These are phyloP conservation scores for Zeugodacus cucurbitae DNA, from an alignment of 1,140 invertebrate species.

Conservation along the genomic window DNA sequence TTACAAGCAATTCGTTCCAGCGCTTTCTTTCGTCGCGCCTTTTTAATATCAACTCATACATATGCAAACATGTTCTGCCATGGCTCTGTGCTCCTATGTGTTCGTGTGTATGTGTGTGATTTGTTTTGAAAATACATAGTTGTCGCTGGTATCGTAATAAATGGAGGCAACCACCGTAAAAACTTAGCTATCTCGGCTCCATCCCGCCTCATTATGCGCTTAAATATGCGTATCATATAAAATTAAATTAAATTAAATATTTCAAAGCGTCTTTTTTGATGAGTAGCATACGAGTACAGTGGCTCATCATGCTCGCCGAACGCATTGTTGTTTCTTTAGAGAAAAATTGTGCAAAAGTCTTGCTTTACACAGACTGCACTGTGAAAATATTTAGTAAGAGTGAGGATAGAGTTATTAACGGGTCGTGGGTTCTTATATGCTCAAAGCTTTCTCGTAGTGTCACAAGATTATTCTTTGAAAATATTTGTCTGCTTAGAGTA, in stretches of 20 bases:
- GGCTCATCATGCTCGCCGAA: background rate
- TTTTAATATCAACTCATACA: conserved; percentile 21
- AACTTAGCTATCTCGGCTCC: background rate
- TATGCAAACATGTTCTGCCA: background rate
- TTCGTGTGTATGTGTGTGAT: background rate
- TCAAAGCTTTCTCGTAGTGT: too few species aligned
- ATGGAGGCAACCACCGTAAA: background rate
- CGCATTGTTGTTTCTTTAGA: background rate
- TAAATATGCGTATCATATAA: conserved; percentile 35
- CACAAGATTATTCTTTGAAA: too few species aligned
- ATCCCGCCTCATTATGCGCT: background rate
- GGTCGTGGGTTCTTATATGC: too few species aligned
- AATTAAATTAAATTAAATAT: conserved; percentile 34
- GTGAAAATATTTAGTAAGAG: background rate
- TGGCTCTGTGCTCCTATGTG: background rate
- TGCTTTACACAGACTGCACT: background rate
- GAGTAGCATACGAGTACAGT: background rate
- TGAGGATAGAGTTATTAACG: too few species aligned
- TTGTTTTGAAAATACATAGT: conserved; percentile 26
- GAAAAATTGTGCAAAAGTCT: background rate
- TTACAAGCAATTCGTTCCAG: conserved; percentile 20
- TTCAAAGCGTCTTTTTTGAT: background rate
- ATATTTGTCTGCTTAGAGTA: too few species aligned
- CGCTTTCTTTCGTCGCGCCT: conserved; percentile 5
- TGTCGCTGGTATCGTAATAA: background rate